Evolutionary conservation across 2,888 invertebrate species (phyloP), one percentile per base, ranked within the genome.

Genomic region (Phaedon cochleariae): DNA sequence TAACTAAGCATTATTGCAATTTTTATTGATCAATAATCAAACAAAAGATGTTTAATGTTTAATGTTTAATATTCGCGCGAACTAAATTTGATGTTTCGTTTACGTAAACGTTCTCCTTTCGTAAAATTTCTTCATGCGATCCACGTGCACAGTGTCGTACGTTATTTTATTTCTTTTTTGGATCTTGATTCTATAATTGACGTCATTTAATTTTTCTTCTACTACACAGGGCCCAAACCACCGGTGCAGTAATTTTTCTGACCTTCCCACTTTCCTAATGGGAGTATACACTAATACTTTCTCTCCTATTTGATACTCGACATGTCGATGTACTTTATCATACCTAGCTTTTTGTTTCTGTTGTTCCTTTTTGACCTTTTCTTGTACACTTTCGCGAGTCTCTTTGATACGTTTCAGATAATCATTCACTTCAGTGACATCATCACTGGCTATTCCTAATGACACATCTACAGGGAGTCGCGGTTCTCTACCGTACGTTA

Each of bases 401-500:
- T 53, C 20, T 12, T 29, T 15, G 9, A 31, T 53, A 34, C 7
- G 54, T 18, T 4, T 53, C 20, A 31, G 20, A 17, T 7, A 34
- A 34, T 54, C 7, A 34, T 54, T 34, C 6, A 18, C 34, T 2
- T 54, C 37, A 1, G 20, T 20, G 22, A 34, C 22, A 2, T 54
- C 12, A 20, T 22, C 22, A 18, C 10, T 15, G 12, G 10, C 18
- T 7, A 37, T 21, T 20, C 37, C 54, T 18, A 54, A 54, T 6
- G 53, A 20, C 22, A 34, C 37, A 12, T 54, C 53, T 20, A 18
- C 21, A 6, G 53, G 20, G 12, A 54, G 6, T 18, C 37, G 37
- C 12, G 53, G 34, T 37, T 54, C 53, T 12, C 53, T 31, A 37
- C 53, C 53, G n/a, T 54, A 54, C 17, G 37, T 37, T 34, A 54